phyloP scores from a whole-genome alignment of 2,888 invertebrate genomes.

The Drosophila subsilvestris region DNA sequence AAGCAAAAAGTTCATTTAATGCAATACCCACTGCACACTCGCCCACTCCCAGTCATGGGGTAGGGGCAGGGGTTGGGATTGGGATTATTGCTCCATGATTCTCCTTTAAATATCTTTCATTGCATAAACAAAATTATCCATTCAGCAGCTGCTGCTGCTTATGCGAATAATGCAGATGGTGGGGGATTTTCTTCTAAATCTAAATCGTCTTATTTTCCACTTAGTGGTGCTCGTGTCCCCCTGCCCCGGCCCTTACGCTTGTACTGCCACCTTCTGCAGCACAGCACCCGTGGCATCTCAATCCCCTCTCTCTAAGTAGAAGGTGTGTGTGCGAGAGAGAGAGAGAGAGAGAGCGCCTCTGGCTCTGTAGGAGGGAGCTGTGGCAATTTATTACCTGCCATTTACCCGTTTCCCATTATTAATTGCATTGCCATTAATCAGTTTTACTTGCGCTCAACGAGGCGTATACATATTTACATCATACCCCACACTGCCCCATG shows the following conservation, averaged over 20 bases:
- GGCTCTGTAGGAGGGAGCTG: conserved; percentile 32
- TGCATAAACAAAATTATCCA: background rate
- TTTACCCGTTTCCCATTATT: conserved; percentile 74
- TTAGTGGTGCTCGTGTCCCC: background rate
- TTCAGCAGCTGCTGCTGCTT: background rate
- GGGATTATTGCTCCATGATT: background rate
- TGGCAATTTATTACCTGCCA: conserved; percentile 79
- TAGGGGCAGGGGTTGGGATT: background rate
- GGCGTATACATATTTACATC: conserved; percentile 62
- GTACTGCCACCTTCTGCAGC: background rate
- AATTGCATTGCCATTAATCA: conserved; percentile 76
- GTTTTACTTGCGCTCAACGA: conserved; percentile 70
- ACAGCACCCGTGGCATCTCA: too few relatives aligned
- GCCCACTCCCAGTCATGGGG: conserved; percentile 1
- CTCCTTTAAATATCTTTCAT: background rate
- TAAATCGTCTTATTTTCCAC: background rate
- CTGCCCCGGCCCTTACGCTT: background rate
- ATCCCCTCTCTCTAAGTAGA: background rate
- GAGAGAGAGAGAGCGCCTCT: background rate
- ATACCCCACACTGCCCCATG: background rate
- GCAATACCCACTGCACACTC: conserved; percentile 7
- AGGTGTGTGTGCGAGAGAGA: background rate
- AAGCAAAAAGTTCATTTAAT: conserved; percentile 6
- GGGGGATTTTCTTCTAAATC: background rate
- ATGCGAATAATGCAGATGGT: background rate